Base-by-base conservation (phyloP, 2,113 vertebrate species). In the Tautogolabrus adspersus region DNA sequence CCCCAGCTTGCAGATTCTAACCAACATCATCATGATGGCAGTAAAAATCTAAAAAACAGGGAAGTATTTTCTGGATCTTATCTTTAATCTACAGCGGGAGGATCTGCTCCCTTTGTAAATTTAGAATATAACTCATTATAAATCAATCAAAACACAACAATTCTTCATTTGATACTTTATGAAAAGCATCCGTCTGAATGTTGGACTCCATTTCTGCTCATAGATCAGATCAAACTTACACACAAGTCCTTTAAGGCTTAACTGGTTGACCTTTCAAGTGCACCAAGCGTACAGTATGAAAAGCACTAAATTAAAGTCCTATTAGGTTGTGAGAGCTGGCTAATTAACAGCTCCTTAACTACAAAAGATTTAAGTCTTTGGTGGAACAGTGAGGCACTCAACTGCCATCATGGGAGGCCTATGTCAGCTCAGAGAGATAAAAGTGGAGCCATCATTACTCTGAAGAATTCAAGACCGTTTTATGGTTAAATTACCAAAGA, bases 331-430 rank as follows among this genome's bases (percentile, higher is more conserved):
- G 58, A 66, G 51, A 74, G 47, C 64, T 54, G 59, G 23, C 63
- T 87, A 87, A 90, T 89, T 85, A 90, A 87, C 76, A 72, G 86
- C 71, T 84, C 73, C 40, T 84, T 87, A 79, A 82, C 79, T 44
- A 63, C 52, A 77, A 72, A 85, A 84, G 68, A 87, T 84, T 88
- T 84, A 83, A 82, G 56, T 82, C 75, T 79, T 85, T 79, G 69
- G 61, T 80, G 65, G 42, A 77, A 64, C 57, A 40, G 23, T 47
- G 22, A 79, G 47, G 56, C 61, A 65, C 52, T 84, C 38, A 55
- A 68, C 60, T 65, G 66, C 30, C 57, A 73, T 89, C 47, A 61
- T 72, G 66, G 59, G 80, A 81, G 77, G 52, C 52, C 71, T 72
- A 56, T 72, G 71, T 82, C 80, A 76, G 72, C 65, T 55, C 67